phyloP scores from a whole-genome alignment of 2,888 invertebrate genomes.

The Pinctada fucata region DNA sequence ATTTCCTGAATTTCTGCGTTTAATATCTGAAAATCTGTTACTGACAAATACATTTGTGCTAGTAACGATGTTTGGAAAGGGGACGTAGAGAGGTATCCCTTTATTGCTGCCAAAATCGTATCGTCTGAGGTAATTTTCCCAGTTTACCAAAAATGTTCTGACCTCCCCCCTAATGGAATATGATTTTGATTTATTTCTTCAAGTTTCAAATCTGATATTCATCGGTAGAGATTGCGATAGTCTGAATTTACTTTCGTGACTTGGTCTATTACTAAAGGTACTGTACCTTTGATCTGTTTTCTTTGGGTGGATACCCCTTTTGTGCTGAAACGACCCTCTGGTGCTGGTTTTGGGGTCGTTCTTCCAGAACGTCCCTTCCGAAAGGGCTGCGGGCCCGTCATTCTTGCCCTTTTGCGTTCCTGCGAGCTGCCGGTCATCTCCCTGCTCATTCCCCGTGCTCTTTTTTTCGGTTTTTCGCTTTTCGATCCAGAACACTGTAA shows the following conservation, averaged over 20 bases:
- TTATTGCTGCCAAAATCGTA: background rate
- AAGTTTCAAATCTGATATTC: background rate
- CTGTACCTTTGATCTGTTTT: background rate
- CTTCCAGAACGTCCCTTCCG: too few relatives aligned
- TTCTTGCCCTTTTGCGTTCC: background rate
- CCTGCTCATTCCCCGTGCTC: constrained; percentile 11
- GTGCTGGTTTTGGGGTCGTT: too few relatives aligned
- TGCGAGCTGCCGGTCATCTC: background rate
- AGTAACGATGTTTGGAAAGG: too few relatives aligned
- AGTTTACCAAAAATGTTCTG: background rate
- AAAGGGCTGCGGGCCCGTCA: background rate
- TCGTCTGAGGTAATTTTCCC: constrained; percentile 12
- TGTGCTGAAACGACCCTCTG: too few relatives aligned
- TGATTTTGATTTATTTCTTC: background rate
- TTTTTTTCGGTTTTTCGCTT: constrained; percentile 18
- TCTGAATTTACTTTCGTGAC: background rate
- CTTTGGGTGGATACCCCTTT: background rate
- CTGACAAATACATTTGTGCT: background rate
- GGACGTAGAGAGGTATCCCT: too few relatives aligned
- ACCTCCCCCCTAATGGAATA: constrained; percentile 7
- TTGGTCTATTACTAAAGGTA: constrained; percentile 8
- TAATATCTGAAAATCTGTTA: background rate
- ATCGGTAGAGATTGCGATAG: background rate
- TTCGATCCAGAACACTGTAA: constrained; percentile 18
- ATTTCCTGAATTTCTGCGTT: constrained; percentile 6